Base-by-base conservation (phyloP, 2,888 invertebrate species). In the Actias luna region DNA sequence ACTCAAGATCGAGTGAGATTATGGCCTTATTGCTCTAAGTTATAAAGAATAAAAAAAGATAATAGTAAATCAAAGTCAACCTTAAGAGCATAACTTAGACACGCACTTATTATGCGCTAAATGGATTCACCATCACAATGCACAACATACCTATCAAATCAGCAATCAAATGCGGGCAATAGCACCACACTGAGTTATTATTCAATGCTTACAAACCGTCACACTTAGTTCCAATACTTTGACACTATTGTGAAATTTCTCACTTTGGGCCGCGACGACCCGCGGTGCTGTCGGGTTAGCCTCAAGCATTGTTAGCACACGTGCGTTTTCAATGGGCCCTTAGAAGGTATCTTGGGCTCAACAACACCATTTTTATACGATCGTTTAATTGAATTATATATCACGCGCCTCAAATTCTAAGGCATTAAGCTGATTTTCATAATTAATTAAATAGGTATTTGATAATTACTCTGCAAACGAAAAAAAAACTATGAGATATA, bases 351-450 rank as follows among this genome's bases (percentile, higher is more conserved):
- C 79, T 80, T 74, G 74, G 79, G 79, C 80, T 79, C 85, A 86
- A 86, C 89, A 87, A 82, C 81, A 80, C 85, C 83, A 87, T 89
- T 88, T 88, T 83, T 86, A 83, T 78, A 81, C 72, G 71, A 73
- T 74, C 78, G 77, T 79, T 84, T 91, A 91, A 92, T 92, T 91
- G 86, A 92, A 92, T 92, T 91, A 90, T 84, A 76, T 81, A 82
- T 78, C 78, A 50, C 74, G 72, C 75, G 71, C 74, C 78, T 78
- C 82, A 83, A 80, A 80, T 84, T 84, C 81, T 68, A 16, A n/a
- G 76, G 76, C 76, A 75, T 74, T 76, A 77, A 83, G 81, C 80
- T 78, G 74, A 80, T 86, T 83, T 80, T 76, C 75, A 67, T 80
- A 74, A 81, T 82, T 80, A 78, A 74, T 75, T 76, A 72, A 69